Base-by-base conservation (phyloP, 1,140 invertebrate genomes). In the Philotrypesis tridentata region DNA sequence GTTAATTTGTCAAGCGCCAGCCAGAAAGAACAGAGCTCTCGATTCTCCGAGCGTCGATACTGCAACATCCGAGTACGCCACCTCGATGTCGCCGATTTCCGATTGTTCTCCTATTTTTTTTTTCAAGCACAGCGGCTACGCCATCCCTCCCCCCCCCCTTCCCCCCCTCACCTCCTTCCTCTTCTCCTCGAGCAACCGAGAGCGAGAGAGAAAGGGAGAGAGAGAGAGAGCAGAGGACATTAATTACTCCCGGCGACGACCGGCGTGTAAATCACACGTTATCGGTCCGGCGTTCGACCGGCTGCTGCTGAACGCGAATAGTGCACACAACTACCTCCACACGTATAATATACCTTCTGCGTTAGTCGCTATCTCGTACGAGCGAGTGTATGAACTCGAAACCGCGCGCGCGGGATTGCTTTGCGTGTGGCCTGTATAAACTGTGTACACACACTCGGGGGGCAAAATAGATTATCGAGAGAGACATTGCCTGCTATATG, bases 211-310 rank as follows among this genome's bases (percentile, higher is more conserved):
- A n/a, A n/a, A n/a, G n/a, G n/a, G n/a, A n/a, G n/a, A n/a, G n/a
- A n/a, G n/a, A n/a, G n/a, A n/a, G n/a, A n/a, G n/a, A n/a, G n/a
- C n/a, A 61, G 48, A 61, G 27, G 85, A 87, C 87, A 88, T 89
- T 90, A 89, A 89, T 90, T 89, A 89, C 88, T 81, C 25, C 12
- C 31, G 72, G 31, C 84, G 74, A 9, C 48, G 48, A 75, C 73
- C 84, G 82, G 68, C 48, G 83, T 85, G 88, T 89, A 89, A 89
- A 90, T 89, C 89, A 89, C 89, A 89, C 86, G 88, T 89, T 89
- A 90, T 90, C 89, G 55, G 25, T 86, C 65, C 80, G 80, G 63
- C 75, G 78, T 85, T 84, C 85, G 68, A 82, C 80, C 78, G 79
- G 68, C 61, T 9, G 21, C 31, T 21, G n/a, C n/a, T 63, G n/a